A percentile compares a stretch with the other conserved stretches of the same genome.
These are phyloP conservation scores for Drosophila sulfurigaster DNA, from an alignment of 1,140 invertebrate genomes.

Conservation along the genomic window DNA sequence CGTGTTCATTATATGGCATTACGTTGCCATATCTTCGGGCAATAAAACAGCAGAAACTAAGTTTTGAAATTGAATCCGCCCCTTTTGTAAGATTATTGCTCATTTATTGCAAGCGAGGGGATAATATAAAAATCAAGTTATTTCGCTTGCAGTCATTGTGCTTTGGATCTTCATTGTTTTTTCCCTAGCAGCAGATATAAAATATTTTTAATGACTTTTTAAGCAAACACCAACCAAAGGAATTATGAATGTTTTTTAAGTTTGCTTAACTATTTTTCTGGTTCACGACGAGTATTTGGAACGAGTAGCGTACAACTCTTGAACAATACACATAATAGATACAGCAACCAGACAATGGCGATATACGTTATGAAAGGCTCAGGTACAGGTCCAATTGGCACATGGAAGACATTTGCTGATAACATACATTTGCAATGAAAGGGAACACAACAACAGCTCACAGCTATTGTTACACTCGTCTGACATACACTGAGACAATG, in stretches of 20 bases:
- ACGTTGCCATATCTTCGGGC: background rate
- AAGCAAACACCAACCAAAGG: slow-evolving; percentile 43
- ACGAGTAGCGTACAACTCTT: slow-evolving; percentile 11
- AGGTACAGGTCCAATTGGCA: slow-evolving; percentile 46
- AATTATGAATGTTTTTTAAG: slow-evolving; percentile 15
- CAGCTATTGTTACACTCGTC: slow-evolving; percentile 44
- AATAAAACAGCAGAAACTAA: background rate
- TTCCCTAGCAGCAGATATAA: slow-evolving; percentile 19
- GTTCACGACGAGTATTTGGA: slow-evolving; percentile 4
- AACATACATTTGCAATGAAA: slow-evolving; percentile 28
- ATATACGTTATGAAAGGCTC: slow-evolving; percentile 28
- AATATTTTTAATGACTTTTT: slow-evolving; percentile 59
- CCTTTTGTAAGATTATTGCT: slow-evolving; percentile 48
- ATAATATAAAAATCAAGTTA: slow-evolving; percentile 45
- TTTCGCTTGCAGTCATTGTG: slow-evolving; percentile 30
- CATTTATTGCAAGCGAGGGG: slow-evolving; percentile 46
- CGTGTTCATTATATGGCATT: background rate
- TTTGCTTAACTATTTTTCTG: background rate
- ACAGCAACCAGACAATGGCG: slow-evolving; percentile 39
- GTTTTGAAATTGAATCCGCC: slow-evolving; percentile 17
- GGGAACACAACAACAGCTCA: slow-evolving; percentile 14
- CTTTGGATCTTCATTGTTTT: slow-evolving; percentile 19
- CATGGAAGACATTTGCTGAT: slow-evolving; percentile 21
- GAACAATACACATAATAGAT: slow-evolving; percentile 32
- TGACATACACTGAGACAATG: slow-evolving; percentile 52